phyloP scores from a whole-genome alignment of 2,113 vertebrate genomes.

The Mionectes macconnelli region DNA sequence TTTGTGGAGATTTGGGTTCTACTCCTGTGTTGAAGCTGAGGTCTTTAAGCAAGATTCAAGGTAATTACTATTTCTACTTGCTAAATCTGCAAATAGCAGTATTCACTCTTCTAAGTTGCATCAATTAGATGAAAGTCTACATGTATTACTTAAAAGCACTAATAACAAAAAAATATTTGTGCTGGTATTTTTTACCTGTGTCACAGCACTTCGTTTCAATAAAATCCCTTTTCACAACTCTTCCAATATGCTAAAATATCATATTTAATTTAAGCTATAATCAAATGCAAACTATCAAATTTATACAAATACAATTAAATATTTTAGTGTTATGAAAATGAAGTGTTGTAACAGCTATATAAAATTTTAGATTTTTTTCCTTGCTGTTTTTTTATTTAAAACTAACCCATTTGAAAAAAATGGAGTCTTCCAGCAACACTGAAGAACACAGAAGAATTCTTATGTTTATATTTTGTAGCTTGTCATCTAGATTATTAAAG shows the following conservation, averaged over 20 bases:
- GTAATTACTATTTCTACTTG: not conserved
- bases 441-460: not conserved
- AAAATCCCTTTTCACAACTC: not conserved
- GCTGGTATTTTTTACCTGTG: not conserved
- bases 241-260: not conserved
- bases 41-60: not conserved
- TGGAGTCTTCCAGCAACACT: not conserved
- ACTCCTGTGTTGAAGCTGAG: not conserved
- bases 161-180: not conserved
- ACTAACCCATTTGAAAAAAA: not conserved
- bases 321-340: not conserved
- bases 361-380: not conserved
- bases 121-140: not conserved
- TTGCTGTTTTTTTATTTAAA: not conserved
- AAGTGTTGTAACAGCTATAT: not conserved
- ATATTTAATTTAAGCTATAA: not conserved
- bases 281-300: not conserved
- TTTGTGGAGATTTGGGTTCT: not conserved
- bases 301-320: not conserved
- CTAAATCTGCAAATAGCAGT: slow-evolving; percentile 4
- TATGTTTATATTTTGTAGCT: not conserved
- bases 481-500: not conserved
- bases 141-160: not conserved
- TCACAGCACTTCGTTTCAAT: not conserved
- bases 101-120: not conserved